Evolutionary conservation across 2,888 invertebrate genomes (phyloP).

Genomic region (Eledona agricola): DNA sequence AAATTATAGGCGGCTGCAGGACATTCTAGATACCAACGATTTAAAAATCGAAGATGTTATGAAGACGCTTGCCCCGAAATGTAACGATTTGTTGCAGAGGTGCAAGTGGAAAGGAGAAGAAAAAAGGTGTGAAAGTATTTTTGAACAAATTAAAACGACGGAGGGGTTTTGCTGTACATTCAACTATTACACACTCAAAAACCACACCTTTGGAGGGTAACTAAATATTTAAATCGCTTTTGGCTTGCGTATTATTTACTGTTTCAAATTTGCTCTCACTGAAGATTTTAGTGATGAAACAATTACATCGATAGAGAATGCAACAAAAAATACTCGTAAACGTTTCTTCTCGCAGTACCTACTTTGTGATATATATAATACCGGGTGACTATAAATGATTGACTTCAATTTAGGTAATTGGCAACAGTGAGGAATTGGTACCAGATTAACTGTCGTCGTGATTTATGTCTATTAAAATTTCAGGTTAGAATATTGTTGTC

Average conservation of each 20-base stretch:
- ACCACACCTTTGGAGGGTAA: conserved; percentile 52
- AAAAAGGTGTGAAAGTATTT: conserved; percentile 51
- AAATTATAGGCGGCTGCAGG: conserved; percentile 40
- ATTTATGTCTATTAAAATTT: too few species aligned
- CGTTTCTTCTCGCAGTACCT: not conserved
- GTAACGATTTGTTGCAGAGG: conserved; percentile 46
- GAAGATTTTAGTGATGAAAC: too few species aligned
- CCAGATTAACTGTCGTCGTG: too few species aligned
- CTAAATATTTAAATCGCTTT: conserved; percentile 23
- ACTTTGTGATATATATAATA: not conserved
- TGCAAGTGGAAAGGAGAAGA: conserved; percentile 56
- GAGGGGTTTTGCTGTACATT: conserved; percentile 71
- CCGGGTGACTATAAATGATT: too few species aligned
- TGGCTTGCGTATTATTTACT: too few species aligned
- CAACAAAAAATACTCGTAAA: not conserved
- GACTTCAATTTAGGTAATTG: too few species aligned
- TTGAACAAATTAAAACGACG: conserved; percentile 50
- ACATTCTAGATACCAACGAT: conserved; percentile 44
- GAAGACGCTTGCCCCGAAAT: conserved; percentile 44
- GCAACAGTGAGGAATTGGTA: too few species aligned
- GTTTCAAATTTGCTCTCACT: too few species aligned
- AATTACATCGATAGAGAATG: too few species aligned
- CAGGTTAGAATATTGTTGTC: too few species aligned
- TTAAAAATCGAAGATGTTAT: conserved; percentile 36
- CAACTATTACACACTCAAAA: conserved; percentile 66